Evolutionary conservation across 2,797 vertebrate genomes (phyloP).

Genomic region (Poeciliopsis turneri): DNA sequence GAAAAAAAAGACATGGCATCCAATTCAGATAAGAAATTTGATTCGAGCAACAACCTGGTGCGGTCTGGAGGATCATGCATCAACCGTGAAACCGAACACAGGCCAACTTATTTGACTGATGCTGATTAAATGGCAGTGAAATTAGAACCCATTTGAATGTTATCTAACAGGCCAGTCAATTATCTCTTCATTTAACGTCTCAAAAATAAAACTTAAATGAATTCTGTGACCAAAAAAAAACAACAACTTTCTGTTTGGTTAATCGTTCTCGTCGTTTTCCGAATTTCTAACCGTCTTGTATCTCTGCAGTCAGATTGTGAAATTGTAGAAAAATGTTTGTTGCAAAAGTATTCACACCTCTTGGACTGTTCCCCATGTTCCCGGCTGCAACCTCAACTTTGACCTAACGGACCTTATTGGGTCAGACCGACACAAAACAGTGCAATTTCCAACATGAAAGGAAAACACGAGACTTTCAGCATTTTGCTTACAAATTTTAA

Average conservation of each 20-base stretch:
- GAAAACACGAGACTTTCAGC: background rate
- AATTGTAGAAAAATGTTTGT: background rate
- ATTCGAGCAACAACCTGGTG: background rate
- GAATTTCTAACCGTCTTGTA: background rate
- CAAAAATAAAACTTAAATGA: background rate
- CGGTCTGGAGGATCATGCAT: background rate
- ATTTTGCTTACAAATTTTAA: background rate
- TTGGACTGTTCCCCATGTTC: background rate
- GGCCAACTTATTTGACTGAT: background rate
- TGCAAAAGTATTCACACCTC: background rate
- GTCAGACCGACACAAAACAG: background rate
- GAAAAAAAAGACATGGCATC: constrained; percentile 17
- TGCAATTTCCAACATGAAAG: background rate
- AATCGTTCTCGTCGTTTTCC: background rate
- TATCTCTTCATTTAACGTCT: background rate
- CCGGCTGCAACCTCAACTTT: background rate
- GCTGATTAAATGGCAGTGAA: background rate
- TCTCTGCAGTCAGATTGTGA: background rate
- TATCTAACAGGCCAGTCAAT: background rate
- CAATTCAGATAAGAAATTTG: background rate
- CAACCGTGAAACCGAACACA: background rate
- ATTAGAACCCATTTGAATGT: background rate
- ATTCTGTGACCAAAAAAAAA: background rate
- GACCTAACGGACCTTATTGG: background rate
- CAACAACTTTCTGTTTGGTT: background rate